Evolutionary conservation across 2,888 invertebrate species (phyloP).

Genomic region (Oxycera nigricornis): DNA sequence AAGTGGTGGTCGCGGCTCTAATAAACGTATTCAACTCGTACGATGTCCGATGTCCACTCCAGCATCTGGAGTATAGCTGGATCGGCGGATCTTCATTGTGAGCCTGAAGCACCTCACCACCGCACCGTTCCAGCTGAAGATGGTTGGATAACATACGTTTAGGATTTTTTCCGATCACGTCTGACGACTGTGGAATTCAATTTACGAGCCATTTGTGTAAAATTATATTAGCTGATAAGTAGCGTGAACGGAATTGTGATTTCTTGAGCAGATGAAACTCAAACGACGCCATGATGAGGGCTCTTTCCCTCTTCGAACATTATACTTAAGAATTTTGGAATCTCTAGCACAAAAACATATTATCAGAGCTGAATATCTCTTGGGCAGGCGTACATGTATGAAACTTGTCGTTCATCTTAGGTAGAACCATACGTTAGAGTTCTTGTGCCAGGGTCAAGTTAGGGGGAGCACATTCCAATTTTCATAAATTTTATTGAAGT

Average conservation of each 20-base stretch:
- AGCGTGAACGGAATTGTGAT: constrained; percentile 36
- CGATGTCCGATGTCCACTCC: neutral
- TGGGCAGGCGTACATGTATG: too few species aligned
- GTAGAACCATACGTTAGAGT: too few species aligned
- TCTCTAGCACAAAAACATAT: too few species aligned
- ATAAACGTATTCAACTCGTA: constrained; percentile 14
- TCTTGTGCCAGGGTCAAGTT: too few species aligned
- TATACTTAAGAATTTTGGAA: too few species aligned
- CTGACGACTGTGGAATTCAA: constrained; percentile 15
- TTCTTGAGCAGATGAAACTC: constrained; percentile 7
- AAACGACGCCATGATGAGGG: too few species aligned
- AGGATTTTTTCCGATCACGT: neutral
- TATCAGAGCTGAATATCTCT: too few species aligned
- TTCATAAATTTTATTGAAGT: too few species aligned
- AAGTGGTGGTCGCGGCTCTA: constrained; percentile 3
- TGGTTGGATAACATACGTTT: neutral
- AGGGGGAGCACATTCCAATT: too few species aligned
- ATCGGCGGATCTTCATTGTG: neutral
- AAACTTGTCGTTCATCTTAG: too few species aligned
- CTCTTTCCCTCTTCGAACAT: too few species aligned
- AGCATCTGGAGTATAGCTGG: neutral
- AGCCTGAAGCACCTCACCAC: neutral
- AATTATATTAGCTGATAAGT: constrained; percentile 37
- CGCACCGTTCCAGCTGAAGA: neutral
- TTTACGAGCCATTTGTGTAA: constrained; percentile 39